Evolutionary conservation across 2,888 invertebrate genomes (phyloP), one percentile per base, ranked within the genome.

Genomic region (Aromia moschata): DNA sequence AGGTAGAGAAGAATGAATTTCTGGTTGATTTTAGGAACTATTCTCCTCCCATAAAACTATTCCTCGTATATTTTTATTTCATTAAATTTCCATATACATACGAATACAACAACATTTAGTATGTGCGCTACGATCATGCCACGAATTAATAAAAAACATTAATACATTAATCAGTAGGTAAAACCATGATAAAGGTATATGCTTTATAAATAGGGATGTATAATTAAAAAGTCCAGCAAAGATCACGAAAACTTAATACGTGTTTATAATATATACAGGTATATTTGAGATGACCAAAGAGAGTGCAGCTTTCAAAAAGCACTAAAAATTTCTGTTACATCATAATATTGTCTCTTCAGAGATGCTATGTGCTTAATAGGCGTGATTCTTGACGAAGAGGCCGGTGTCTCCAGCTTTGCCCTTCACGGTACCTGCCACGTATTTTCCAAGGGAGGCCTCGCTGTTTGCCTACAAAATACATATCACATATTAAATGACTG

Each of bases 371-470:
- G 16, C 31, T 41, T 95, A 99, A 83, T 98, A 98, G 71, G 94
- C 92, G 82, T 98, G 98, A 83, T 98, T 93, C 75, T 96, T 94
- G 71, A 98, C 90, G 83, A 96, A 98, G 71, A 98, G 89, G 65
- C 91, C 90, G 72, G 93, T 86, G 1, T 89, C 92, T 51, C 91
- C 96, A 70, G 96, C 96, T 78, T 89, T 89, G 77, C 96, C 94
- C 76, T 86, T 84, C 16, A 91, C 90, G 65, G 92, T 93, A 76
- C 98, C 98, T 37, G 90, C 89, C 69, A 85, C 85, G 83, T 98
- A 99, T 83, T 96, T 93, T 74, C 98, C 98, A 73, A 88, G 83
- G 53, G 95, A 86, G 49, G 98, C 95, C 64, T 91, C 89, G 60
- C 96, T 93, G 85, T 98, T 98, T 62, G 77, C 77, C 73, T 75